Conservation (phyloP, 2,888 invertebrate species). For the Eutolmus rufibarbis region DNA sequence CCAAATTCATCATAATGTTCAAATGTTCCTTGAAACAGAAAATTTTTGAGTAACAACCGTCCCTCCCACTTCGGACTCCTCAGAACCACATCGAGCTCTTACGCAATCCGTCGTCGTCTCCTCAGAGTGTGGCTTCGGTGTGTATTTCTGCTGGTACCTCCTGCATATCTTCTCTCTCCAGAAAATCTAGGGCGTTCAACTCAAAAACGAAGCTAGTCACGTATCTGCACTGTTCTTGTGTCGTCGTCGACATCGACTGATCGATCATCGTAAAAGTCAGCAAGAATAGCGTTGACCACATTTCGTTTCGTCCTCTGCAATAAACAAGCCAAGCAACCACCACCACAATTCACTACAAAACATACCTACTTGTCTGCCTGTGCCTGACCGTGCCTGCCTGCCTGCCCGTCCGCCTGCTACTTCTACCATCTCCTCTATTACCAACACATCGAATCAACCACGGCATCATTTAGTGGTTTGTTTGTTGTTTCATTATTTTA, state of each 20-base stretch:
- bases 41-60: background rate
- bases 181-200: conserved; percentile 10
- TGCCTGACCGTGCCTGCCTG: conserved; percentile 11
- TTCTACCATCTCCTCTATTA: conserved; percentile 40
- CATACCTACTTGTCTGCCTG: conserved; percentile 38
- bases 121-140: background rate
- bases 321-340: conserved; percentile 8
- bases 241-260: conserved; percentile 1
- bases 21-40: conserved; percentile 26
- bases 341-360: conserved; percentile 4
- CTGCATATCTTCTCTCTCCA: conserved; percentile 4
- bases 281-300: background rate
- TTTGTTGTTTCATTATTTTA: conserved; percentile 51
- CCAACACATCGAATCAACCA: conserved; percentile 51
- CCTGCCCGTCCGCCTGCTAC: conserved; percentile 37
- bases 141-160: background rate
- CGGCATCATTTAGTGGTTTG: conserved; percentile 52
- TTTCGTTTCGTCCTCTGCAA: conserved; percentile 18
- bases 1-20: conserved; percentile 29
- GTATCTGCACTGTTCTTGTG: background rate
- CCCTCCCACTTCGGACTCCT: conserved; percentile 21
- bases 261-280: conserved; percentile 31
- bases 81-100: background rate
- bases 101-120: conserved; percentile 3
- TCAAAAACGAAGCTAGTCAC: conserved; percentile 8